Base-by-base conservation (phyloP, 2,113 vertebrate genomes). In the Spilogale gracilis region DNA sequence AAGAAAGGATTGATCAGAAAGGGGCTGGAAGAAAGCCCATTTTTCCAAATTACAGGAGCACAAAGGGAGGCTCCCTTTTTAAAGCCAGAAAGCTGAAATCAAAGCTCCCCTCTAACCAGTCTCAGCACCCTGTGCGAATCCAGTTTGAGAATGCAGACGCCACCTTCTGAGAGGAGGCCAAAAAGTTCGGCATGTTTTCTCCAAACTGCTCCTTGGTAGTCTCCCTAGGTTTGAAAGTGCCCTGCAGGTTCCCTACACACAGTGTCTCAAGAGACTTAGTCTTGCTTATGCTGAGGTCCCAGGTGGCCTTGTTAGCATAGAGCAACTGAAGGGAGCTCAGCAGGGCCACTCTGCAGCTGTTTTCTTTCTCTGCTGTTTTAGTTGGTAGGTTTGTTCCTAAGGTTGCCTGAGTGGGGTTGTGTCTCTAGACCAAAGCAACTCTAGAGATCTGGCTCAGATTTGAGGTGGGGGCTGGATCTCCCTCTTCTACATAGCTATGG, bases 221-320 rank as follows among this genome's bases (percentile, higher is more conserved):
- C 84, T 92, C 48, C 61, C 18, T 38, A 17, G 60, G 16, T 78
- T 76, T 81, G 27, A 54, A 91, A 48, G 5, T 54, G 27, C 50
- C 61, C 18, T 78, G 20, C 32, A 83, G 78, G 73, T 17, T 16
- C 60, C 30, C 21, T 17, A 0, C 0, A 13, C 43, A 32, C 8
- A 69, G 56, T 86, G 71, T 79, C 79, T 54, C 73, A 30, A 54
- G 48, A 86, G 58, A 89, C 32, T 9, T 11, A 4, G 27, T n/a
- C 56, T 71, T 93, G 67, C 32, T 73, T 76, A 50, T 48, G 17
- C 74, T 82, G 61, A 52, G 32, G 18, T 87, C 89, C 63, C 90
- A 14, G 11, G 52, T 71, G 73, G 96, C 95, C 92, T 97, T 43
- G 65, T 96, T 97, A 97, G 79, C n/a, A 32, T 10, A 80, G 69